Base-by-base conservation (phyloP, 2,888 invertebrate genomes). In the Leptinotarsa tumamoca region DNA sequence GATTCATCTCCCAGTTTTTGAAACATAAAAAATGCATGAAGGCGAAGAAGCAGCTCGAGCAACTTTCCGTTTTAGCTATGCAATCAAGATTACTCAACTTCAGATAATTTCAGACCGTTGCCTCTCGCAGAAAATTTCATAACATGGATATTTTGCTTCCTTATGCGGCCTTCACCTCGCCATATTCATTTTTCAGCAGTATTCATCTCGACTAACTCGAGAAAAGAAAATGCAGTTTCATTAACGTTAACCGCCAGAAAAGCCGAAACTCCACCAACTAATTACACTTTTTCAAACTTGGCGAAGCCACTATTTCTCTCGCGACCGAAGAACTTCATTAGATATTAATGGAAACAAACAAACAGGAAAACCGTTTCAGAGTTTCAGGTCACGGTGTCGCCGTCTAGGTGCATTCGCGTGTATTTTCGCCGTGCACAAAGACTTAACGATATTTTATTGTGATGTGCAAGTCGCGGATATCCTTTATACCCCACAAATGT, bases 281-380 rank as follows among this genome's bases (percentile, higher is more conserved):
- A 63, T 63, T 63, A 63, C 63, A 33, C 63, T 58, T 58, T 58
- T 63, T 63, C 18, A 63, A 33, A 63, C 63, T 33, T 43, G 18
- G 14, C 63, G 10, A n/a, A n/a, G 27, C 63, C 3, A 33, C 63
- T n/a, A 43, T 63, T 63, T 15, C 63, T 63, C 63, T 63, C 33
- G 10, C 17, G 63, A 33, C 63, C 63, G 43, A 63, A 63, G 13
- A 33, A 63, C 43, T n/a, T 63, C 63, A 43, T 63, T 43, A 7
- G 17, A 63, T 63, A 63, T 63, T 63, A 63, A 63, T 63, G 63
- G 43, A 63, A 63, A 63, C 63, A 43, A 63, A 63, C 63, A 63
- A 63, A 63, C 63, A 43, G 33, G 63, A 63, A 61, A 63, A 17
- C 63, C 63, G 63, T 63, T 63, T 43, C n/a, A 43, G 43, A 63